Base-by-base conservation (phyloP, 2,888 invertebrate species). In the Athrips mouffetella region DNA sequence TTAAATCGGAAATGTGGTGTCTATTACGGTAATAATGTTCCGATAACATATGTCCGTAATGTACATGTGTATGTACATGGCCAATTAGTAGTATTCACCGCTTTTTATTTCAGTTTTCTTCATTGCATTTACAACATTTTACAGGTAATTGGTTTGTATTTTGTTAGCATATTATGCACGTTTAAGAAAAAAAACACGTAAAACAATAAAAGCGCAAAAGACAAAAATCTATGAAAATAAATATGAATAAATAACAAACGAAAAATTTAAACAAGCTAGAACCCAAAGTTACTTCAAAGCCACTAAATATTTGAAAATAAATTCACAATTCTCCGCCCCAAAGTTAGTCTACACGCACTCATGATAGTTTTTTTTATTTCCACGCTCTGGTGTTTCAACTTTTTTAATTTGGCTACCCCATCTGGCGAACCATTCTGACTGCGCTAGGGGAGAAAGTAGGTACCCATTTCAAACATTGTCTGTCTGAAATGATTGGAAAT, bases 361-460 rank as follows among this genome's bases (percentile, higher is more conserved):
- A 40, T 45, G 29, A 47, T 45, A 47, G 47, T 47, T 50, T 67
- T 70, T 64, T 67, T 63, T 58, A 65, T 73, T 72, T 69, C 63
- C 68, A 65, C 65, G 61, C 64, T 61, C 58, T 57, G 62, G 60
- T 60, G 70, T 63, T 71, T 62, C 64, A 83, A 83, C 80, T 83
- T 85, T 85, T 85, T 85, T 81, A 84, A 83, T 85, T 76, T 79
- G 67, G 70, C 61, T 59, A 59, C 61, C 62, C 58, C 52, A 49
- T 48, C 52, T 54, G 46, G 52, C 49, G 51, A 56, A 51, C 59
- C 54, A 53, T 48, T 33, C 47, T 27, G 44, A 21, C 50, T 35
- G 10, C 11, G 25, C 18, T 42, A 30, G 42, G 42, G 42, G 23
- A 40, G 20, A 6, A 10, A n/a, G n/a, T n/a, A 42, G 7, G 18